A percentile compares a stretch with the other conserved stretches of the same genome.
Evolutionary conservation across 2,888 invertebrate species (phyloP).

Genomic region (Drosophila kokeensis): DNA sequence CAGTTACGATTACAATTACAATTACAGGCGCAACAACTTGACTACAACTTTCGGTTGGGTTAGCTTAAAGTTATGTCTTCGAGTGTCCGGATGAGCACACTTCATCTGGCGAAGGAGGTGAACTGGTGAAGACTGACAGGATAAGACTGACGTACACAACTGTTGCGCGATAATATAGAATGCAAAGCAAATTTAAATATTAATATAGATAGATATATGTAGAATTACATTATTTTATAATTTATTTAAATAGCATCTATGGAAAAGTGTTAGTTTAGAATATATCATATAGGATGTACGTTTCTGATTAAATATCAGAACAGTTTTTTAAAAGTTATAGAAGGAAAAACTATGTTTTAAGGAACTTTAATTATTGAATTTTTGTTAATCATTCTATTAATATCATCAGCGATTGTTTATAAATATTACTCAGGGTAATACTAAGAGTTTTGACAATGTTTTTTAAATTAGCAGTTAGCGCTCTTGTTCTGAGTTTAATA

Average conservation of each 20-base stretch:
- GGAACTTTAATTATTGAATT: no score
- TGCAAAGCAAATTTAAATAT: neutral
- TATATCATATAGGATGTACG: neutral
- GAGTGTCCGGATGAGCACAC: constrained; percentile 23
- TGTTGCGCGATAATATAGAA: neutral
- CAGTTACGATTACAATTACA: constrained; percentile 57
- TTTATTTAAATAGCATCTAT: neutral
- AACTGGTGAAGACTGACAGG: no score
- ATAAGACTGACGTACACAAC: neutral
- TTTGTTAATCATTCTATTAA: neutral
- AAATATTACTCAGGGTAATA: neutral
- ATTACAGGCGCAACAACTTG: constrained; percentile 33
- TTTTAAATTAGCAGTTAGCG: neutral
- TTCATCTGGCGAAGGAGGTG: constrained; percentile 17
- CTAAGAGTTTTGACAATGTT: neutral
- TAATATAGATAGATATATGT: no score
- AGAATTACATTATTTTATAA: neutral
- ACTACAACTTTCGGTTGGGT: constrained; percentile 15
- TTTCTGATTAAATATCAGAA: neutral
- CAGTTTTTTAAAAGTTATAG: neutral
- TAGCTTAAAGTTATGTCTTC: constrained; percentile 40
- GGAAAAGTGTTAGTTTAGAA: no score
- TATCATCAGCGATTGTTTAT: neutral
- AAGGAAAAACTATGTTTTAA: no score
- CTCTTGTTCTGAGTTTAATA: neutral